Evolutionary conservation across 2,113 vertebrate genomes (phyloP).

Genomic region (Antigone vipio): DNA sequence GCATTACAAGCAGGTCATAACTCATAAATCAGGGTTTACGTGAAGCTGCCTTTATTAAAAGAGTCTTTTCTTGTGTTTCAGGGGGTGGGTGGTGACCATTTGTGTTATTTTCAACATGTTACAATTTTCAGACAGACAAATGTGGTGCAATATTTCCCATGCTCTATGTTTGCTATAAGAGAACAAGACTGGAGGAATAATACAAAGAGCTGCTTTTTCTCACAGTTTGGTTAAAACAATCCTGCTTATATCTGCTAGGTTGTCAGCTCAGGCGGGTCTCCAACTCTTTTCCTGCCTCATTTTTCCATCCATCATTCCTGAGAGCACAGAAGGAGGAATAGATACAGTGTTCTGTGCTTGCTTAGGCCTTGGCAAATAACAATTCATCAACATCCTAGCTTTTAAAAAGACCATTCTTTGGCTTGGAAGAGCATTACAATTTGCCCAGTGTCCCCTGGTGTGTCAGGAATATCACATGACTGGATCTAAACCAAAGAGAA

Average conservation of each 20-base stretch:
- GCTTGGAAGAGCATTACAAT: conserved; percentile 60
- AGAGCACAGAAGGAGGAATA: conserved; percentile 59
- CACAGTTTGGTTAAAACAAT: conserved; percentile 37
- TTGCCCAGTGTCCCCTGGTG: conserved; percentile 67
- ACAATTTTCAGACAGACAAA: conserved; percentile 13
- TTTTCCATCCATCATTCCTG: conserved; percentile 63
- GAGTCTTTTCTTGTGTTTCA: not conserved
- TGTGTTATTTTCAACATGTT: not conserved
- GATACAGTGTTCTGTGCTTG: conserved; percentile 67
- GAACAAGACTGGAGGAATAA: conserved; percentile 10
- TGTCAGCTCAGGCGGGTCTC: conserved; percentile 52
- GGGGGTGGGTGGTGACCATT: not conserved
- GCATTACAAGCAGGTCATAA: not conserved
- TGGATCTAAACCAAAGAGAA: conserved; percentile 57
- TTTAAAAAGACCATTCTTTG: conserved; percentile 70
- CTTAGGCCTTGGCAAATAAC: conserved; percentile 73
- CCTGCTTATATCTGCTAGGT: conserved; percentile 21
- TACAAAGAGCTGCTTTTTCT: conserved; percentile 48
- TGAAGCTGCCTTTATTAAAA: not conserved
- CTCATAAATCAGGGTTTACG: not conserved
- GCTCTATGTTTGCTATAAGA: not conserved
- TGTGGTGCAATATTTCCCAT: not conserved
- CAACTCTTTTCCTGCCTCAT: conserved; percentile 35
- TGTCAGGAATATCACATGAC: conserved; percentile 62
- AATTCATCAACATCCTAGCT: conserved; percentile 70